Evolutionary conservation across 2,113 vertebrate genomes (phyloP).

Genomic region (Corvus cornix): DNA sequence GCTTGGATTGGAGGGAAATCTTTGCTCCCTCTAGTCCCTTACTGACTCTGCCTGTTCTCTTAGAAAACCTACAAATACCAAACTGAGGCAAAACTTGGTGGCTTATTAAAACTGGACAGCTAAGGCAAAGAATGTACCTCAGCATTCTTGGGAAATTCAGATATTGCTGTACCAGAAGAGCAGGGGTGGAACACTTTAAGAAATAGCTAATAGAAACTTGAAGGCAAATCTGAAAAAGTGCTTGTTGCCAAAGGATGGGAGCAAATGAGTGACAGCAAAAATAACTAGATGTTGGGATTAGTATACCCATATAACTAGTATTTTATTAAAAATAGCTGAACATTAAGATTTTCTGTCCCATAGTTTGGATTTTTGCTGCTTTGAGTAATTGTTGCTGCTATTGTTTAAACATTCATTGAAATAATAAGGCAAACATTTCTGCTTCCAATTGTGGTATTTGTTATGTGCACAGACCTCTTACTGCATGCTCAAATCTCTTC

Average conservation of each 20-base stretch:
- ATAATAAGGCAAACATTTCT: not conserved
- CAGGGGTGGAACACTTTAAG: not conserved
- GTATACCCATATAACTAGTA: not conserved
- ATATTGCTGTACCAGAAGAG: not conserved
- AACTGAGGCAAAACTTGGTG: not conserved
- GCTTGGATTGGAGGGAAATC: not conserved
- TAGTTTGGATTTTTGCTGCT: not conserved
- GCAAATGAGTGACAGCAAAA: constrained; percentile 37
- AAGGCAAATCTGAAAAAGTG: not conserved
- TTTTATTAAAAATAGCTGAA: not conserved
- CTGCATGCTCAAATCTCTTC: not conserved
- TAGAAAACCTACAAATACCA: not conserved
- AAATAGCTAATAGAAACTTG: not conserved
- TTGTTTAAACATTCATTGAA: not conserved
- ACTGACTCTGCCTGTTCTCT: not conserved
- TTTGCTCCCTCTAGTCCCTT: not conserved
- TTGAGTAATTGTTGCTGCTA: not conserved
- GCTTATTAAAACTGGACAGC: not conserved
- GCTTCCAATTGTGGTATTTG: not conserved
- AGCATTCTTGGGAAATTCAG: not conserved
- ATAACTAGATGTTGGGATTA: not conserved
- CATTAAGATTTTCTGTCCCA: not conserved
- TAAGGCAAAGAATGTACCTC: not conserved
- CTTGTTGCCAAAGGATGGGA: constrained; percentile 39
- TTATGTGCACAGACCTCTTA: not conserved